Evolutionary conservation across 2,797 vertebrate genomes (phyloP).

Genomic region (Parauchenoglanis punctatus): DNA sequence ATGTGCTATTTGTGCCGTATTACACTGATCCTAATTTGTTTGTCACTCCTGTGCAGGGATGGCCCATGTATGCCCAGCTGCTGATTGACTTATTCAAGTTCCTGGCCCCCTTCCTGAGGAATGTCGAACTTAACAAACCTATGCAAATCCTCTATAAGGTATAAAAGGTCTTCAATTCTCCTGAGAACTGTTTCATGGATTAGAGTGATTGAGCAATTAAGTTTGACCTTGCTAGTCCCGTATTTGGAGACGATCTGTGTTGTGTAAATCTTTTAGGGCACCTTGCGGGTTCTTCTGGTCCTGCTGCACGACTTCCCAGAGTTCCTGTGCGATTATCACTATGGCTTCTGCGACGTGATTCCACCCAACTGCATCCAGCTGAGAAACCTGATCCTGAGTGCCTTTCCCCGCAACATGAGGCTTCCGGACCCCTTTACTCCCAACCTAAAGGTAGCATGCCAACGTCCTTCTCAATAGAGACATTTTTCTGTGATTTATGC

Average conservation of each 20-base stretch:
- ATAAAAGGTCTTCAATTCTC: conserved; percentile 30
- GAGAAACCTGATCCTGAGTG: conserved; percentile 98
- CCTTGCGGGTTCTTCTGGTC: conserved; percentile 94
- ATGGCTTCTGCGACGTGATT: conserved; percentile 98
- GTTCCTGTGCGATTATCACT: conserved; percentile 99
- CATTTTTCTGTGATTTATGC: neutral
- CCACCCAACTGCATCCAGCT: conserved; percentile 99
- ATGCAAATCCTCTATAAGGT: conserved; percentile 99
- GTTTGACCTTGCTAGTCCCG: neutral
- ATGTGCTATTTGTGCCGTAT: neutral
- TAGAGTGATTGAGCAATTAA: too few relatives aligned
- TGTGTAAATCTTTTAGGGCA: conserved; percentile 78
- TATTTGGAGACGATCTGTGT: neutral
- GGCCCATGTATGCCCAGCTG: conserved; percentile 99
- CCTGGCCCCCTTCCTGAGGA: conserved; percentile 96
- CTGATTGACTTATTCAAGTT: conserved; percentile 98
- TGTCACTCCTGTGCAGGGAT: conserved; percentile 78
- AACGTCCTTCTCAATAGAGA: neutral
- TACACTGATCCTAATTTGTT: conserved; percentile 34
- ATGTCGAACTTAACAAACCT: conserved; percentile 99
- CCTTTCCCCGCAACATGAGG: conserved; percentile 99
- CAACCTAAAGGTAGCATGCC: conserved; percentile 88
- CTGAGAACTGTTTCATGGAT: neutral
- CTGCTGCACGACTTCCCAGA: conserved; percentile 98
- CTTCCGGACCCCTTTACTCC: conserved; percentile 99